Evolutionary conservation across 2,888 invertebrate genomes (phyloP).

Genomic region (Autographa gamma): DNA sequence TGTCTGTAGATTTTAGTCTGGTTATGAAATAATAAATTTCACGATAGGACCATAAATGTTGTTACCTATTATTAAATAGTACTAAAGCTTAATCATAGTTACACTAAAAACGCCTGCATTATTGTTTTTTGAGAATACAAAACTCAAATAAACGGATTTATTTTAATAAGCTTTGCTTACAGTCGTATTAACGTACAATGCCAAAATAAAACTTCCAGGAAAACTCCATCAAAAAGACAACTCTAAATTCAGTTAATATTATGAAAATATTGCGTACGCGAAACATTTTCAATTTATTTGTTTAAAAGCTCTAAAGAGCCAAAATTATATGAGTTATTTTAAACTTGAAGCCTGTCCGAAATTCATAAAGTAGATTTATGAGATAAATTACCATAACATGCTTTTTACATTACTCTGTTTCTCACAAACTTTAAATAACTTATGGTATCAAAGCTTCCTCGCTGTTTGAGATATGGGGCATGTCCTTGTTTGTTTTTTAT

Average conservation of each 20-base stretch:
- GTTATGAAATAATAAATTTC: too few species aligned
- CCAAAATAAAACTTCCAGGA: not conserved
- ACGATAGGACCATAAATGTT: too few species aligned
- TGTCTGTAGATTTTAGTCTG: too few species aligned
- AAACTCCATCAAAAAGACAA: not conserved
- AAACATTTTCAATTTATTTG: slow-evolving; percentile 6
- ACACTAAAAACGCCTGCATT: too few species aligned
- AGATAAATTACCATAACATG: slow-evolving; percentile 8
- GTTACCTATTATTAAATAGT: too few species aligned
- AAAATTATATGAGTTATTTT: slow-evolving; percentile 6
- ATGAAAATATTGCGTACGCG: not conserved
- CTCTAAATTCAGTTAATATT: not conserved
- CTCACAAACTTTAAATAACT: slow-evolving; percentile 7
- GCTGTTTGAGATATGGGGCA: not conserved
- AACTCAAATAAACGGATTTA: not conserved
- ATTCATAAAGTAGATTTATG: slow-evolving; percentile 9
- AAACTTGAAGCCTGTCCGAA: slow-evolving; percentile 4
- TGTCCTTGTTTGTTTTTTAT: not conserved
- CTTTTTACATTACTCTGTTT: slow-evolving; percentile 11
- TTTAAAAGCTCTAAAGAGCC: slow-evolving; percentile 1
- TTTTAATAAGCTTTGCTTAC: not conserved
- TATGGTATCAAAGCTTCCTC: not conserved
- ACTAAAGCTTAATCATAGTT: too few species aligned
- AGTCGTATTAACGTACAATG: not conserved
- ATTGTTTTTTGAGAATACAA: too few species aligned